Evolutionary conservation across 2,797 vertebrate genomes (phyloP).

Genomic region (Enteromius treurensis): DNA sequence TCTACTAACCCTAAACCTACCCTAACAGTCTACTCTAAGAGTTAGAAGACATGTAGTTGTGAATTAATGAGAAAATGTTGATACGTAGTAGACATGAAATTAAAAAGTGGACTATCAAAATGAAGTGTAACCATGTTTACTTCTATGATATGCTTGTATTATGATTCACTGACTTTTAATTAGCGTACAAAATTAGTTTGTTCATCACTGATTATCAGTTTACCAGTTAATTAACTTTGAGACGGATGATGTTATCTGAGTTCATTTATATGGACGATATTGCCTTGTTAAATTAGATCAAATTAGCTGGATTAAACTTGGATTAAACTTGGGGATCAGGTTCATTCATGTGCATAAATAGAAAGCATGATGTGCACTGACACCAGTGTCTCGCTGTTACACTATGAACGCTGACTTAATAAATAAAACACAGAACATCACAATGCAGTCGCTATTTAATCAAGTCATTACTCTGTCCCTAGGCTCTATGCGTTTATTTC

Average conservation of each 20-base stretch:
- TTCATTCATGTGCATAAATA: constrained; percentile 34
- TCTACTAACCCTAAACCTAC: too few species aligned
- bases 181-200: background rate
- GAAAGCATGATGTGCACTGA: background rate
- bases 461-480: constrained; percentile 31
- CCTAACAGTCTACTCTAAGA: too few species aligned
- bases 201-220: background rate
- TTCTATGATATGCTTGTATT: background rate
- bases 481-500: background rate
- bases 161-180: background rate
- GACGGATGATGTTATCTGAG: background rate
- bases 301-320: constrained; percentile 8
- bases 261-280: background rate
- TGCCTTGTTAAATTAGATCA: background rate
- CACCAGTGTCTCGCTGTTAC: constrained; percentile 21
- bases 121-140: too few species aligned
- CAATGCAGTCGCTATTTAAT: constrained; percentile 20
- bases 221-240: constrained; percentile 9
- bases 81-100: too few species aligned
- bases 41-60: too few species aligned
- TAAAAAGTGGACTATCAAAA: too few species aligned
- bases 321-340: constrained; percentile 11
- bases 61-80: too few species aligned
- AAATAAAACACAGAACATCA: constrained; percentile 16
- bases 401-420: constrained; percentile 20